Evolutionary conservation across 35 echinoderm and acorn worm species (phyloP).

Genomic region (Ophiothrix spiculata): DNA sequence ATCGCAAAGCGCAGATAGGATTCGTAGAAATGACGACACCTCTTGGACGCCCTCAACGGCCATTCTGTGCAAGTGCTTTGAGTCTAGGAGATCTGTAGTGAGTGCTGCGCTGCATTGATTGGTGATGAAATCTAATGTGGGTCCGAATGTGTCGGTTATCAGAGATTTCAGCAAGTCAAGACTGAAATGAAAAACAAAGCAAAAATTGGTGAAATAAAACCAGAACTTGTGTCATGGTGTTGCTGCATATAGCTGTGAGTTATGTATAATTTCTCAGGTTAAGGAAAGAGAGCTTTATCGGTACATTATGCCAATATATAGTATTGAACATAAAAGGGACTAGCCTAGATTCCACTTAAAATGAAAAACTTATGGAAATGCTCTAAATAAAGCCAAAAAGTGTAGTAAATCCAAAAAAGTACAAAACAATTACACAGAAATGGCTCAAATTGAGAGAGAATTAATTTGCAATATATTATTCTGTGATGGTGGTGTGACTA

Average conservation of each 20-base stretch:
- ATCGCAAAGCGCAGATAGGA: slow-evolving; percentile 73
- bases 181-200: slow-evolving; percentile 31
- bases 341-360: too few species aligned
- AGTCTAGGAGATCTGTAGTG: slow-evolving; percentile 31
- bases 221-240: not conserved
- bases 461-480: too few species aligned
- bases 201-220: not conserved
- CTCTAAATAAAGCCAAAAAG: too few species aligned
- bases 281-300: not conserved
- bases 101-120: slow-evolving; percentile 50
- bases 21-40: slow-evolving; percentile 74
- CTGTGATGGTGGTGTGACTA: too few species aligned
- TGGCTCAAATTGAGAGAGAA: too few species aligned
- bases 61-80: not conserved
- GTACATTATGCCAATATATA: not conserved
- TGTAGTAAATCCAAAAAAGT: too few species aligned
- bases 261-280: not conserved
- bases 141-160: slow-evolving; percentile 66
- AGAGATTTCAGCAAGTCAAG: slow-evolving; percentile 66
- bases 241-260: not conserved
- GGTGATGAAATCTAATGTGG: slow-evolving; percentile 66
- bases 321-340: not conserved
- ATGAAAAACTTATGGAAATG: too few species aligned
- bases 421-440: too few species aligned
- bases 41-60: slow-evolving; percentile 52